phyloP scores from a whole-genome alignment of 2,888 invertebrate genomes.

The Lithophane ornitopus region DNA sequence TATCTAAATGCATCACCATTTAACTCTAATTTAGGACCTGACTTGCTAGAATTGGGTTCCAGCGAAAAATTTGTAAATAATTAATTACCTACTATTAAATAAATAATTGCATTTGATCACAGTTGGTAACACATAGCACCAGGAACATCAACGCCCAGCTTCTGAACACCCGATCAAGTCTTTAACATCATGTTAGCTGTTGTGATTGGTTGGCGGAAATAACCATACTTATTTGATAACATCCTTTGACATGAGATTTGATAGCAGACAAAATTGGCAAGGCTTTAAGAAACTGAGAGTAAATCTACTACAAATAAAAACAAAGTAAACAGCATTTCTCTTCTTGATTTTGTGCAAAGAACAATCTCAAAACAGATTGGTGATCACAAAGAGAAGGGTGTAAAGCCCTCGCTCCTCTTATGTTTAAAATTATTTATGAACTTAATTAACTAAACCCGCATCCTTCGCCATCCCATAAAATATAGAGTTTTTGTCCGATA shows the following conservation, averaged over 20 bases:
- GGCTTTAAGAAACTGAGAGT: slow-evolving; percentile 19
- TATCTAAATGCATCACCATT: slow-evolving; percentile 6
- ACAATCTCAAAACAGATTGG: slow-evolving; percentile 28
- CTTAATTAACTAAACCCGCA: slow-evolving; percentile 92
- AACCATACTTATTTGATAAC: background rate
- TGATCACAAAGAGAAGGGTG: slow-evolving; percentile 2
- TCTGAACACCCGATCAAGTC: slow-evolving; percentile 4
- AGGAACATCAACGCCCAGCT: slow-evolving; percentile 2
- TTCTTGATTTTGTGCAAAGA: background rate
- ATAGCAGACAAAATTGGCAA: background rate
- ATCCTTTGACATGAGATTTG: background rate
- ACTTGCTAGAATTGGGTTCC: background rate
- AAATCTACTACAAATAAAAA: background rate
- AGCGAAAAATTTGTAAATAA: background rate
- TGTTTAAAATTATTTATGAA: background rate
- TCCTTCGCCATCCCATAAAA: slow-evolving; percentile 97
- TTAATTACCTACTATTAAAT: background rate
- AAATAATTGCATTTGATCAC: slow-evolving; percentile 29
- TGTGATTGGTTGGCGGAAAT: background rate
- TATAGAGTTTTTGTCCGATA: slow-evolving; percentile 82
- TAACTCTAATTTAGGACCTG: background rate
- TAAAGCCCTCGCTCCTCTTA: background rate
- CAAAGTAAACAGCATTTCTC: background rate
- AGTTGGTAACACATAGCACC: slow-evolving; percentile 33
- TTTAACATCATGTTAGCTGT: background rate